These are phyloP conservation scores for Xylophagus ater DNA, from an alignment of 2,888 invertebrate genomes.

Conservation along the genomic window DNA sequence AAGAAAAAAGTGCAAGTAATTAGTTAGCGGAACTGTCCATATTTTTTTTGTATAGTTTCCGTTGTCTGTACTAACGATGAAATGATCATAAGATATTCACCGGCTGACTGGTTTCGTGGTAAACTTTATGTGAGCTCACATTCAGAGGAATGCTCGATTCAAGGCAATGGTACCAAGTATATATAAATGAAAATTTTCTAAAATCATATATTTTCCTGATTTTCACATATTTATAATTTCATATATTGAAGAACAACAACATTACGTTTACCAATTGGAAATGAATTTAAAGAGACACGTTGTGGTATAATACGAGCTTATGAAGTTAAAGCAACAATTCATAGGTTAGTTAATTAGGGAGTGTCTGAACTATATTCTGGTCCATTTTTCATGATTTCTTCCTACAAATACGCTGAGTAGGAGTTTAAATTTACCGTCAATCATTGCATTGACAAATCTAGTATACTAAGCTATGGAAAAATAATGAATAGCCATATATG, in stretches of 20 bases:
- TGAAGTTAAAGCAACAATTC: slow-evolving; percentile 31
- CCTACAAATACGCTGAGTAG: too few species aligned
- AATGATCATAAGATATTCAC: slow-evolving; percentile 55
- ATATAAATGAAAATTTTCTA: neutral
- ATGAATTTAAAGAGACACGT: slow-evolving; percentile 34
- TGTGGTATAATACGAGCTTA: slow-evolving; percentile 37
- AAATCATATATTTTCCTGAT: neutral
- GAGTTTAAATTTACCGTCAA: too few species aligned
- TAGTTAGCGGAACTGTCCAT: too few species aligned
- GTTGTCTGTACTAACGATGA: slow-evolving; percentile 64
- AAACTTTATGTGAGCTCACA: slow-evolving; percentile 71
- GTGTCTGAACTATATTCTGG: too few species aligned
- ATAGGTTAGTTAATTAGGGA: slow-evolving; percentile 27
- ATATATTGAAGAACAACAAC: slow-evolving; percentile 20
- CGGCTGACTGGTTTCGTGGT: slow-evolving; percentile 53
- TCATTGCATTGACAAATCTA: too few species aligned
- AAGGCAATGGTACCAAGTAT: slow-evolving; percentile 41
- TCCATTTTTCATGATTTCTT: neutral
- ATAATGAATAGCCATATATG: too few species aligned
- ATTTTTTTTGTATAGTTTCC: slow-evolving; percentile 49
- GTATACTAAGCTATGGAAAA: too few species aligned
- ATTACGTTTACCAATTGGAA: slow-evolving; percentile 32
- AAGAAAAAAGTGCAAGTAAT: too few species aligned
- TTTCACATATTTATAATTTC: neutral
- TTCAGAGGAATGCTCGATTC: slow-evolving; percentile 58